Percentiles rank a stretch among this genome's conserved stretches.
These are phyloP conservation scores for Ianthella basta DNA, from an alignment of 37 sponge, comb jelly and placozoan species.

Conservation along the genomic window DNA sequence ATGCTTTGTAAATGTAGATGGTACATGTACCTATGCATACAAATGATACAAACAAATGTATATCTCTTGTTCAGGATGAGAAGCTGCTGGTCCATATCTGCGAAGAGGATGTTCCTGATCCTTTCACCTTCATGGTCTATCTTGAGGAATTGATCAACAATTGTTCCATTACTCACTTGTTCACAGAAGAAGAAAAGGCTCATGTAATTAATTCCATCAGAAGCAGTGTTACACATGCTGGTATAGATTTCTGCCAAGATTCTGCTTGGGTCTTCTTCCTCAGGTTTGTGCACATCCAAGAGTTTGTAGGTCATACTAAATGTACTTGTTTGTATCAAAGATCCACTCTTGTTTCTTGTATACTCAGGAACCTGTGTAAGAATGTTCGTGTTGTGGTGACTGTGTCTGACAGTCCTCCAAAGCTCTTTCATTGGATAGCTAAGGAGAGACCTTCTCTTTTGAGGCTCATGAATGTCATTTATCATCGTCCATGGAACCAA, in stretches of 20 bases:
- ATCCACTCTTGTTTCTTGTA: background rate
- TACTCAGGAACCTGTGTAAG: slow-evolving; percentile 39
- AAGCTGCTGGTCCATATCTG: background rate
- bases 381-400: slow-evolving; percentile 49
- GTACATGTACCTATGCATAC: no score
- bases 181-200: slow-evolving; percentile 75
- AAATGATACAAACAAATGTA: no score
- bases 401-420: slow-evolving; percentile 21
- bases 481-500: slow-evolving; percentile 72
- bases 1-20: no score
- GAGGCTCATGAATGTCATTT: slow-evolving; percentile 48
- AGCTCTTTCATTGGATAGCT: slow-evolving; percentile 33
- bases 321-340: background rate
- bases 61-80: slow-evolving; percentile 69
- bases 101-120: slow-evolving; percentile 10
- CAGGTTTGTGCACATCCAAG: slow-evolving; percentile 41
- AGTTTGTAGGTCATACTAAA: no score
- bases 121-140: slow-evolving; percentile 46
- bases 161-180: slow-evolving; percentile 66
- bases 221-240: slow-evolving; percentile 71
- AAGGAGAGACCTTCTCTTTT: slow-evolving; percentile 40
- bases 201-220: slow-evolving; percentile 72
- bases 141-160: slow-evolving; percentile 72
- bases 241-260: slow-evolving; percentile 52
- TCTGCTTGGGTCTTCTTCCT: slow-evolving; percentile 86